A percentile compares a stretch with the other conserved stretches of the same genome.
Evolutionary conservation across 2,888 invertebrate species (phyloP).

Genomic region (Cylindroiulus punctatus): DNA sequence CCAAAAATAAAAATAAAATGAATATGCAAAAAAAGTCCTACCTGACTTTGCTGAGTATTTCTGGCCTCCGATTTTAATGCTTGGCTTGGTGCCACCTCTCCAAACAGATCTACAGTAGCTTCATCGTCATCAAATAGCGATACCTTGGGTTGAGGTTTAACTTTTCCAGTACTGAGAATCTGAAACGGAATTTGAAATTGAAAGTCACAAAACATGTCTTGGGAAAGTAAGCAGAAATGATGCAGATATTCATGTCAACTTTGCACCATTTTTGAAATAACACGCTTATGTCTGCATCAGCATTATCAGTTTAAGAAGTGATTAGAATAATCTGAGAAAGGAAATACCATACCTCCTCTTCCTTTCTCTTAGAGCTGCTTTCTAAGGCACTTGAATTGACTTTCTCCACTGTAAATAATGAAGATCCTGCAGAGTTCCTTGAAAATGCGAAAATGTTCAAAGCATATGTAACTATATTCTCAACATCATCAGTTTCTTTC

Average conservation of each 20-base stretch:
- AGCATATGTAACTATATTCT: neutral
- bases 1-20: neutral
- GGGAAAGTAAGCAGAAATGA: neutral
- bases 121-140: constrained; percentile 52
- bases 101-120: constrained; percentile 45
- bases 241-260: neutral
- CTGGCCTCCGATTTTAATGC: neutral
- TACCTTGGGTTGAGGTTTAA: neutral
- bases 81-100: neutral
- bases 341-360: neutral
- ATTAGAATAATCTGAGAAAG: neutral
- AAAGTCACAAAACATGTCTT: neutral
- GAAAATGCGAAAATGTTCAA: neutral
- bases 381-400: neutral
- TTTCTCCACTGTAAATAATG: neutral
- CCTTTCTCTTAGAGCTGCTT: neutral
- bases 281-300: neutral
- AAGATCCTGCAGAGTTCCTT: neutral
- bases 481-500: neutral
- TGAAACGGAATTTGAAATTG: neutral
- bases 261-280: neutral
- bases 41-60: neutral
- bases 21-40: neutral
- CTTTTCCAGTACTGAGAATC: neutral
- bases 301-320: neutral